Conservation (phyloP, 2,888 invertebrate genomes). For the Drosophila helvetica region DNA sequence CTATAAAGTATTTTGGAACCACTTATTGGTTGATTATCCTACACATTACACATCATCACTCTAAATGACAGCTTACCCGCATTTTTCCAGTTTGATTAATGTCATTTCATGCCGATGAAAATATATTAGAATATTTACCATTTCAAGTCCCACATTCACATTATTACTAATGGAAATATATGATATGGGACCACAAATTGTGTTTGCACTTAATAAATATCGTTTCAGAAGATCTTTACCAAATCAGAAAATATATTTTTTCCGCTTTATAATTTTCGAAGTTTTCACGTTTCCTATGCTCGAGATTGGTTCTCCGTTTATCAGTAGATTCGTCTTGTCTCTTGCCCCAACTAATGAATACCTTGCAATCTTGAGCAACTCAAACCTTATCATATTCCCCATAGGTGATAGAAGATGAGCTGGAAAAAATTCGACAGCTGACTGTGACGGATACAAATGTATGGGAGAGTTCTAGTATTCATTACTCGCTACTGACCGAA, state of each 20-base stretch:
- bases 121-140: background rate
- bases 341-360: no score
- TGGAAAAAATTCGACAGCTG: background rate
- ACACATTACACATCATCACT: background rate
- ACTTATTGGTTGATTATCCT: background rate
- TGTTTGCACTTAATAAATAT: no score
- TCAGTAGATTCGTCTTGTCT: no score
- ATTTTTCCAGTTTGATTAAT: background rate
- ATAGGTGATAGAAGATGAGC: conserved; percentile 11
- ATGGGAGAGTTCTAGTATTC: background rate
- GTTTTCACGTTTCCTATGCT: no score
- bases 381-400: background rate
- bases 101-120: background rate
- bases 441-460: background rate
- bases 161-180: background rate
- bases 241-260: no score
- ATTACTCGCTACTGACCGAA: conserved; percentile 25
- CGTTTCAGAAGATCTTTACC: no score
- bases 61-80: background rate
- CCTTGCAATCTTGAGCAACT: background rate
- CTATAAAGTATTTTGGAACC: background rate
- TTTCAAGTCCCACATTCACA: background rate
- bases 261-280: no score
- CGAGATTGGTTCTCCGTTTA: no score
- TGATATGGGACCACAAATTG: background rate